Base-by-base conservation (phyloP, 2,888 invertebrate species). In the Unio delphinus region DNA sequence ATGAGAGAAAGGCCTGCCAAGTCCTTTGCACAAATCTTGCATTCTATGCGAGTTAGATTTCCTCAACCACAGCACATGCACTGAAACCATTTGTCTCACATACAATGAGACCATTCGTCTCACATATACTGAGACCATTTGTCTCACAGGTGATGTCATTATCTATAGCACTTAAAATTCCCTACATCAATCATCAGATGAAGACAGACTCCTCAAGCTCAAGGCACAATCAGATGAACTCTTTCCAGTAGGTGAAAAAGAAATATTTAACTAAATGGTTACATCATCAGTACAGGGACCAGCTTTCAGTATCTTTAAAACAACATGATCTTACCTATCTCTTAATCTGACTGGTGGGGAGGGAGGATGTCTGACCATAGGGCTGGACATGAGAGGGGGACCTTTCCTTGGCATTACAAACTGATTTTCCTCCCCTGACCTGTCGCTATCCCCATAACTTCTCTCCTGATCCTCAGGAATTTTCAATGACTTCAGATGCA, bases 271-370 rank as follows among this genome's bases (percentile, higher is more conserved):
- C n/a, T 17, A 58, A 3, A 20, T n/a, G 6, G 18, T 62, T 17
- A 65, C 23, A 45, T 6, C 4, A 58, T 28, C 26, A 18, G 11
- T 34, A 45, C 20, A 34, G 18, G n/a, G 26, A 58, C 23, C n/a
- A 56, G 28, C 30, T 34, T 28, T 15, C 20, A n/a, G 8, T 18
- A n/a, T 28, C 23, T n/a, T 23, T 11, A 64, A 23, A 23, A 30
- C 34, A 54, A 8, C 17, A 15, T 7, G 8, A 23, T 70, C 78
- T 71, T 66, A 86, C 86, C 84, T 83, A 65, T 87, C 86, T 34
- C 84, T 68, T 34, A 86, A 76, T 60, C 87, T 66, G 55, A 87
- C 84, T 30, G 87, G 88, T 11, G 88, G 88, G 8, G 86, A 87
- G 0, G 85, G 83, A 28, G 86, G 86, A 61, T 86, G 84, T 56